Base-by-base conservation (phyloP, 1,140 invertebrate species). In the Zaprionus vittiger region DNA sequence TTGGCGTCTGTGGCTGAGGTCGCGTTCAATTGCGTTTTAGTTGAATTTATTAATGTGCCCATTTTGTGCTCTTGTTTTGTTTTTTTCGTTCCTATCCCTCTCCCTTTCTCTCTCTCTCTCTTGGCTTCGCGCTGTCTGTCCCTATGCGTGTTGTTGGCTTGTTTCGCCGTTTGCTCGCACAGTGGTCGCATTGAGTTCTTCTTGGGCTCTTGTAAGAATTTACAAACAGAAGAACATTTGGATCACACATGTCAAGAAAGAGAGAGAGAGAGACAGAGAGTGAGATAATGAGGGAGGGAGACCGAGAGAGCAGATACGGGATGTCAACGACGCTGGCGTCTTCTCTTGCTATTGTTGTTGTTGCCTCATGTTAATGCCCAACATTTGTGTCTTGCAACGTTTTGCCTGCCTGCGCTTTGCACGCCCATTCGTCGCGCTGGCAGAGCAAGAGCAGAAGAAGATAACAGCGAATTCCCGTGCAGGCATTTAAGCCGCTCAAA, bases 401-500 rank as follows among this genome's bases (percentile, higher is more conserved):
- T 73, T 62, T 67, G 61, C 22, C 65, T 67, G 60, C 22, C 37
- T 67, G 64, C 60, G 71, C 71, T 68, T 49, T 49, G 47, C 47
- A 49, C 47, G 57, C 62, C 59, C 65, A 59, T 75, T 76, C 63
- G 63, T 22, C 22, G 56, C 56, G 22, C 28, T 44, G 67, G 70
- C 61, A 15, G 52, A 34, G 41, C 41, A n/a, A 47, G n/a, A 6
- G 6, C 7, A 34, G 9, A 34, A 34, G n/a, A 47, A 80, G 83
- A 87, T 87, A 87, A 87, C 64, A 74, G 60, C 70, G 63, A 59
- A 62, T 70, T 79, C 65, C 62, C 66, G 28, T 61, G 70, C 77
- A 65, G 41, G 52, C 78, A 84, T 89, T 90, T 84, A 89, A 84
- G 84, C 84, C 84, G 84, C 84, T 84, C 63, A 84, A 84, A 81